Evolutionary conservation across 2,797 vertebrate species (phyloP).

Genomic region (Anisognathus igniventris): DNA sequence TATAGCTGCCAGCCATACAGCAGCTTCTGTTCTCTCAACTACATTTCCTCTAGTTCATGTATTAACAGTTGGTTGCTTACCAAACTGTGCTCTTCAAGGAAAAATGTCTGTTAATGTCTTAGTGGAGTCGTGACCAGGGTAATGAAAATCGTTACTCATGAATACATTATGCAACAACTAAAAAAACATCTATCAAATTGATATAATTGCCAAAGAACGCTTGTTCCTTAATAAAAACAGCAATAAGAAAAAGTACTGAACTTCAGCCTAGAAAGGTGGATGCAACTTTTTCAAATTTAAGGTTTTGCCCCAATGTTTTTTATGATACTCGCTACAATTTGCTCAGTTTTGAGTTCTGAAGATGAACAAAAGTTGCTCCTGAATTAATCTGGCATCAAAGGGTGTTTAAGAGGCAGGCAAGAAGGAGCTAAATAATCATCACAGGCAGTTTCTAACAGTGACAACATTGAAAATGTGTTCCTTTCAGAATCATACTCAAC

Average conservation of each 20-base stretch:
- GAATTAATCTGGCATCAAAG: background rate
- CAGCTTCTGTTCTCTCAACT: background rate
- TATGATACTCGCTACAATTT: background rate
- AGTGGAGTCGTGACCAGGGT: background rate
- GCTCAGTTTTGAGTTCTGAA: background rate
- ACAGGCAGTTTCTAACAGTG: background rate
- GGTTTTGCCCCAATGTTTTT: background rate
- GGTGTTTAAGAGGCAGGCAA: background rate
- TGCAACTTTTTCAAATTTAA: background rate
- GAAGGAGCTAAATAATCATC: background rate
- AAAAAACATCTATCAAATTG: background rate
- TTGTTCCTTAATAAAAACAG: constrained; percentile 14
- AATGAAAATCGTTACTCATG: background rate
- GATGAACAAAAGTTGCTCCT: background rate
- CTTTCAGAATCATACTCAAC: background rate
- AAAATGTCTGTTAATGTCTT: background rate
- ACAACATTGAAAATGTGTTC: background rate
- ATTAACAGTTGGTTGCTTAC: background rate
- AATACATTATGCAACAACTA: background rate
- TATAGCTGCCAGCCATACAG: constrained; percentile 14
- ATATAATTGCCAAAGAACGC: background rate
- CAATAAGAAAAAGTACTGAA: background rate
- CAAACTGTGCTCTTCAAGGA: background rate
- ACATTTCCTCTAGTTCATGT: background rate
- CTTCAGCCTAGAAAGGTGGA: background rate